Evolutionary conservation across 1,140 invertebrate genomes (phyloP).

Genomic region (Pseudoatta argentina): DNA sequence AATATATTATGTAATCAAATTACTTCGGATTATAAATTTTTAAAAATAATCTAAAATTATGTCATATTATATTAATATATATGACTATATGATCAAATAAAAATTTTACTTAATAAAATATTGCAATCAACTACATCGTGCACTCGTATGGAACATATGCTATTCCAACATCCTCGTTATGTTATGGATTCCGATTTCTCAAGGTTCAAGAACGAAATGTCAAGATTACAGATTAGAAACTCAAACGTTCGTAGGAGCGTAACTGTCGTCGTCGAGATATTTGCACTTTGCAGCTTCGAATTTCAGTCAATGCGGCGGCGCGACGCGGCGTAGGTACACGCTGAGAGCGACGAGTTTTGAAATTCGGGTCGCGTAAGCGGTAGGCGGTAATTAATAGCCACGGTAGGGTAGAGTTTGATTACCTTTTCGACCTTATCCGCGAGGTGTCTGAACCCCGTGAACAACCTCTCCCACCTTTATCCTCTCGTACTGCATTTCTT

Average conservation of each 20-base stretch:
- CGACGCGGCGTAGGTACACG: background rate
- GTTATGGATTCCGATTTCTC: constrained; percentile 13
- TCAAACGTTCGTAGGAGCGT: constrained; percentile 61
- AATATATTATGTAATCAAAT: background rate
- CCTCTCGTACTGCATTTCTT: background rate
- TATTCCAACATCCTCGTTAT: constrained; percentile 2
- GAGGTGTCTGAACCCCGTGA: constrained; percentile 25
- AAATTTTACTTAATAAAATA: background rate
- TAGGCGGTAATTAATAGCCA: constrained; percentile 75
- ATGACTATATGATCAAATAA: background rate
- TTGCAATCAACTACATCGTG: background rate
- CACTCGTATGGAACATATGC: background rate
- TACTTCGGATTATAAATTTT: background rate
- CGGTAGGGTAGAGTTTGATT: constrained; percentile 73
- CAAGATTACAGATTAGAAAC: constrained; percentile 70
- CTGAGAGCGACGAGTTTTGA: constrained; percentile 62
- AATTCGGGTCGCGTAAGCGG: constrained; percentile 73
- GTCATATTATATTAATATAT: background rate
- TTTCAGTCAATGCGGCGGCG: constrained; percentile 55
- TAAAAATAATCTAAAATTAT: background rate
- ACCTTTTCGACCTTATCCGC: constrained; percentile 76
- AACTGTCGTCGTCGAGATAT: constrained; percentile 44
- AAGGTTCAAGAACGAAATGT: constrained; percentile 43
- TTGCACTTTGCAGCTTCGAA: constrained; percentile 56
- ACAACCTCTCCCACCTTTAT: background rate